Percentiles rank a stretch among this genome's conserved stretches.
phyloP scores from a whole-genome alignment of 2,113 vertebrate species.

The Collichthys lucidus region DNA sequence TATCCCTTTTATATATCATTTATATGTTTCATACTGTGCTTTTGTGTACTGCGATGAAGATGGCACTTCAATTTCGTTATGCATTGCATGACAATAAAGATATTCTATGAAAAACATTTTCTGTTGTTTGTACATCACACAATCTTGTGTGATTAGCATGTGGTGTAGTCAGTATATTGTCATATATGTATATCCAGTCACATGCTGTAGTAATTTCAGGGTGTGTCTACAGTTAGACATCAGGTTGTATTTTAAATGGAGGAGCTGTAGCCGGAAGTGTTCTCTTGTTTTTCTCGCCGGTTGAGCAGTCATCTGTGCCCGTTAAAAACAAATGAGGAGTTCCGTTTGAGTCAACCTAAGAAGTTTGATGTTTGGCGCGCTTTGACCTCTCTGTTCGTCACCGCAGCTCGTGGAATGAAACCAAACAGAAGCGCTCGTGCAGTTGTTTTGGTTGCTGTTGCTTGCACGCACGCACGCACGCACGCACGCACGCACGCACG shows the following conservation, averaged over 20 bases:
- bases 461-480: too few species aligned
- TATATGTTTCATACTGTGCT: too few species aligned
- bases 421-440: not conserved
- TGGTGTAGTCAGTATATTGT: not conserved
- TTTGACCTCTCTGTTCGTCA: not conserved
- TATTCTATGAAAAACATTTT: not conserved
- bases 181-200: not conserved
- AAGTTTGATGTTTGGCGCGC: not conserved
- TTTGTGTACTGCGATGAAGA: too few species aligned
- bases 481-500: too few species aligned
- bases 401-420: not conserved
- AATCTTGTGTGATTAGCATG: too few species aligned
- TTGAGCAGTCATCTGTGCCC: not conserved
- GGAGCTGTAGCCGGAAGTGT: not conserved
- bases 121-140: too few species aligned
- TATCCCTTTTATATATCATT: too few species aligned
- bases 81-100: too few species aligned
- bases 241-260: not conserved
- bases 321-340: conserved; percentile 4
- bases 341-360: not conserved
- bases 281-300: not conserved
- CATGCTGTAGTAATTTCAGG: not conserved
- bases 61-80: too few species aligned
- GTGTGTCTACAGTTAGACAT: too few species aligned
- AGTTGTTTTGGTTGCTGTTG: not conserved